Evolutionary conservation across 2,113 vertebrate genomes (phyloP).

Genomic region (Hypomesus transpacificus): DNA sequence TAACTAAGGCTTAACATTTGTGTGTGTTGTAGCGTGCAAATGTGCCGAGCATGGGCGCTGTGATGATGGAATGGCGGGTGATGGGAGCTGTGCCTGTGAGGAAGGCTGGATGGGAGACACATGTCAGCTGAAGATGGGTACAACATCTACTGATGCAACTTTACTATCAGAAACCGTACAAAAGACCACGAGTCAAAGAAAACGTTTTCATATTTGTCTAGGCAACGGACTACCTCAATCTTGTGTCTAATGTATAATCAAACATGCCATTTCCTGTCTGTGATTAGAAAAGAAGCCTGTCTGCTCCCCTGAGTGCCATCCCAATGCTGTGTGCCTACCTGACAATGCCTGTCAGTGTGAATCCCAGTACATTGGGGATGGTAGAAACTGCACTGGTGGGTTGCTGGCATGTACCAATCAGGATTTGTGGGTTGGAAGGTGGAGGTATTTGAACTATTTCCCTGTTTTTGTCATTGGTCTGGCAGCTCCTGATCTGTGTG

Average conservation of each 20-base stretch:
- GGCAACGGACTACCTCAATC: background rate
- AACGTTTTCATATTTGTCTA: too few species aligned
- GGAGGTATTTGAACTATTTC: background rate
- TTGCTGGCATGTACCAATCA: background rate
- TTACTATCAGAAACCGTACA: background rate
- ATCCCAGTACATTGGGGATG: slow-evolving; percentile 83
- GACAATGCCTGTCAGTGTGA: slow-evolving; percentile 79
- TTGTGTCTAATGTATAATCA: background rate
- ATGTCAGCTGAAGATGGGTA: slow-evolving; percentile 45
- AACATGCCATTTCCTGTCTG: background rate
- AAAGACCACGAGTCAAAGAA: background rate
- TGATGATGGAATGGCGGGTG: slow-evolving; percentile 44
- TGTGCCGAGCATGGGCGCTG: slow-evolving; percentile 62
- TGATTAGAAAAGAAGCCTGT: slow-evolving; percentile 56
- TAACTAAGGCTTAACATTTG: too few species aligned
- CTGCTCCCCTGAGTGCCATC: slow-evolving; percentile 79
- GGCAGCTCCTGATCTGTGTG: slow-evolving; percentile 79
- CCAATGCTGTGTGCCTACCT: slow-evolving; percentile 74
- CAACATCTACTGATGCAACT: background rate
- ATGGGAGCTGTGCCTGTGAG: slow-evolving; percentile 51
- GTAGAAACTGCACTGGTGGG: slow-evolving; percentile 78
- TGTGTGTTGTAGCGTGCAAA: slow-evolving; percentile 65
- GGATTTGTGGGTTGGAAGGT: background rate
- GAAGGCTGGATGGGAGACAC: slow-evolving; percentile 43
- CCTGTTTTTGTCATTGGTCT: background rate